Evolutionary conservation across 37 sponge, comb jelly and placozoan species (phyloP), one percentile per base, ranked within the genome.

Genomic region (Beroe forskalii): DNA sequence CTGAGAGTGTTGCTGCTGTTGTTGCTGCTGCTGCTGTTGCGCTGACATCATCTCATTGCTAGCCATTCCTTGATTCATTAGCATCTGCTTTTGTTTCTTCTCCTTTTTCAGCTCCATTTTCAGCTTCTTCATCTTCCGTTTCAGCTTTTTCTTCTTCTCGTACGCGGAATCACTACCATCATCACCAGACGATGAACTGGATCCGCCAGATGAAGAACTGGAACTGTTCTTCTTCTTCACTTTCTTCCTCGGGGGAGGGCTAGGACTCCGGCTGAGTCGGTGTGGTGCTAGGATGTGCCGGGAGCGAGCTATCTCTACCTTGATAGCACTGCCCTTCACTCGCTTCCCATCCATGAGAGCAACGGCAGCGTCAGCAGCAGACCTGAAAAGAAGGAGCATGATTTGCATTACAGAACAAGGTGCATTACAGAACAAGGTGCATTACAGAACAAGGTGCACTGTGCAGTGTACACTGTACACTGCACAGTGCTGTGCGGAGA

Each of bases 71-170:
- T 48, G 55, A 48, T 64, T 64, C 31, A 28, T 64, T 23, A 28
- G 25, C 40, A 20, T 36, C 30, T 80, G 44, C 55, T 44, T 80
- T 37, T 38, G 28, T 23, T 24, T 41, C 86, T 80, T 80, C 30
- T 80, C 55, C 48, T 33, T 80, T 43, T 80, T 80, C 43, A 80
- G 27, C 86, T 80, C 55, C 86, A 44, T 80, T 48, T 80, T 80
- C 17, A 80, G 55, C 42, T 80, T 80, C 40, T 44, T 80, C 86
- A 80, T 41, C 55, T 80, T 80, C 37, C 86, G n/a, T 48, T 80
- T 80, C 30, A 80, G 44, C 27, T 44, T 80, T 37, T 80, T 44
- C 55, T 80, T 44, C 48, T 38, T 12, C 30, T 80, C 86, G 35
- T 3, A 3, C 2, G n/a, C 86, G 30, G 86, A 80, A 43, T 44